Evolutionary conservation across 1,140 invertebrate species (phyloP), one percentile per base, ranked within the genome.

Genomic region (Drosophila jambulina): DNA sequence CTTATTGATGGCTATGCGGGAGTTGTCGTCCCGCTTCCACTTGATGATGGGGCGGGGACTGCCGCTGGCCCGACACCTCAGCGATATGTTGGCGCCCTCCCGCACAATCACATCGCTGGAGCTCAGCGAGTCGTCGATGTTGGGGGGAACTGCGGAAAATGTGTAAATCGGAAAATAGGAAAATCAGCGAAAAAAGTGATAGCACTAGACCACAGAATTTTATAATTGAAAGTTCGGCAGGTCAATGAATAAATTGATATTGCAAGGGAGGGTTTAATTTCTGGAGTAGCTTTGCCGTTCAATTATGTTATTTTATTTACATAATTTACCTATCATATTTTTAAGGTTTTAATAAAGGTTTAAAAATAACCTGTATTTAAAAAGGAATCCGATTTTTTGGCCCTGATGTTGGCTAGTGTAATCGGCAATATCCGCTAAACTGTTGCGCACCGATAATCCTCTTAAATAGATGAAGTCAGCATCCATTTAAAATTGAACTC

Each of bases 21-120:
- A 95, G 88, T 96, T 96, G 93, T 98, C 97, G 91, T 98, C 97
- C 64, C 98, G 94, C 92, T 97, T 97, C 98, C 98, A 98, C 93
- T 97, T 97, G 82, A 98, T 97, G 75, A 94, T 96, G 8, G 98
- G 98, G 72, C 95, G 94, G 60, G 98, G 98, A 90, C 96, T 97
- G 85, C 98, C 98, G 67, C 96, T 96, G 49, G 98, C 98, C 91
- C 96, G 96, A 93, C 98, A 98, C 77, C 95, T 95, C 68, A 98
- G 94, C 21, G 96, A 97, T 53, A 98, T 97, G 93, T 98, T 98
- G 54, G 97, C 95, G 43, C 96, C 97, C 94, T 99, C 98, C 38
- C 97, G 94, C n/a, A 98, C 97, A 85, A 98, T 98, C 34, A 98
- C 96, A 92, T 98, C 97, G 80, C 97, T 97, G 80, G 97, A 97